Conservation (phyloP, 1,140 invertebrate genomes). For the Cyclina sinensis region DNA sequence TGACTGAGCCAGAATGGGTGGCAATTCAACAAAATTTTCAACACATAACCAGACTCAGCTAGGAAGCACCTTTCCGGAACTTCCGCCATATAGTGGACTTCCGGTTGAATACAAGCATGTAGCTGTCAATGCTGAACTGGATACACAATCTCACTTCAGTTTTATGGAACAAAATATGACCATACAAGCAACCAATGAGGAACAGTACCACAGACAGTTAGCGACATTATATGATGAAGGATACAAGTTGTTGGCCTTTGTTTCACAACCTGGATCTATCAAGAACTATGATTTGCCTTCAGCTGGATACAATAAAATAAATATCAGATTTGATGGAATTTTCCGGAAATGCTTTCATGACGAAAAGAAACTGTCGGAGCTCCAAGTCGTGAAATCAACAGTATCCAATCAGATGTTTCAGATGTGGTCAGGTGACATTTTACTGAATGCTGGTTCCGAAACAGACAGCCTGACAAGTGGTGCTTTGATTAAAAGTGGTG, state of each 20-base stretch:
- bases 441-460: background rate
- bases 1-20: background rate
- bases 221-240: background rate
- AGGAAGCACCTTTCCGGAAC: background rate
- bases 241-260: slow-evolving; percentile 33
- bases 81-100: background rate
- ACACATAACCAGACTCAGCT: background rate
- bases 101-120: background rate
- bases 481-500: background rate
- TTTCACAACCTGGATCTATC: background rate
- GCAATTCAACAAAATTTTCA: background rate
- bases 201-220: slow-evolving; percentile 2
- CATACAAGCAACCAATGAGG: background rate
- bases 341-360: background rate
- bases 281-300: background rate
- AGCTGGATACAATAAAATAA: background rate
- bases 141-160: background rate
- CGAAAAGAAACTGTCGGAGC: slow-evolving; percentile 12
- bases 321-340: slow-evolving; percentile 19
- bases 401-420: background rate
- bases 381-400: slow-evolving; percentile 25
- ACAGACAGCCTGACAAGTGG: background rate
- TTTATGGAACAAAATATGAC: slow-evolving; percentile 3
- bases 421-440: background rate
- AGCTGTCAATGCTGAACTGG: background rate